Evolutionary conservation across 1,140 invertebrate genomes (phyloP), one percentile per base, ranked within the genome.

Genomic region (Listronotus oregonensis): DNA sequence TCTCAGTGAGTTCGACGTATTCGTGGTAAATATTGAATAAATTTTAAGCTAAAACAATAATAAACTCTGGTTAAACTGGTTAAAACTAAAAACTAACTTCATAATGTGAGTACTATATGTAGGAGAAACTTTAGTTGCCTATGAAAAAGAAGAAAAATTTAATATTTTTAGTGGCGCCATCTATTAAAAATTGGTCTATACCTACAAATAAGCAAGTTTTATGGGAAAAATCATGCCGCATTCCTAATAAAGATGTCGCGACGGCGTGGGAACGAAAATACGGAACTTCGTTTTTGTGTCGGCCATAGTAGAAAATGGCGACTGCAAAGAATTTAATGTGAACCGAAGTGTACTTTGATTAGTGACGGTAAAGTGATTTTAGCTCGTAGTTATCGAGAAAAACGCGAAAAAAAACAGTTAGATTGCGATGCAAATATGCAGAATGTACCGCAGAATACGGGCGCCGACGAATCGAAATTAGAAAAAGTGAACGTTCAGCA

Each of bases 381-480:
- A 69, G 69, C 69, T 68, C 21, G 42, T 42, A 61, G 37, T 60
- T 60, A 50, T 40, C 21, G n/a, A 46, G 64, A 71, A 70, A 74
- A 73, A 64, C 65, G 69, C 40, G 67, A 71, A 73, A 61, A 27
- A 50, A 62, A 72, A 62, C 66, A 50, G 70, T 73, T 68, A 70
- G 64, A 75, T 75, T 77, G 85, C 86, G 84, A 84, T 84, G 84
- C 84, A 87, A 90, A 91, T 85, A 93, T 93, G 90, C 90, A 92
- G 90, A 91, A 92, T 91, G 89, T 90, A 85, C 87, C 86, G 86
- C 86, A 88, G 85, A 84, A 82, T 78, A 83, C 83, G 73, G 81
- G 82, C 77, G 85, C 87, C 84, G 88, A 90, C 86, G 88, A 86
- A 83, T 84, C 87, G 84, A 88, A 87, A 85, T 84, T 86, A 84